Evolutionary conservation across 2,797 vertebrate genomes (phyloP).

Genomic region (Sebastes itinus): DNA sequence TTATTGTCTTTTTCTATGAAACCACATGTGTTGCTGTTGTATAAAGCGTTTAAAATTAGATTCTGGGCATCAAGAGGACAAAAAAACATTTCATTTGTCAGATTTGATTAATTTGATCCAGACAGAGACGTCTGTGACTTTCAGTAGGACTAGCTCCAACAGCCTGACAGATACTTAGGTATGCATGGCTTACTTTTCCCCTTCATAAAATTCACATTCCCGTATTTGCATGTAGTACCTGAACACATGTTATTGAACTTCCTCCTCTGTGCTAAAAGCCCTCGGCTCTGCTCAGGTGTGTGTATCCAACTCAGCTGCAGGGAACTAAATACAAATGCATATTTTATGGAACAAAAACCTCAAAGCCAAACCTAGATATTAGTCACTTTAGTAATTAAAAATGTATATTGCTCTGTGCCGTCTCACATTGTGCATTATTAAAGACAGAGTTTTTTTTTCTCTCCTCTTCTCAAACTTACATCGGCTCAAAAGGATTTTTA

Average conservation of each 20-base stretch:
- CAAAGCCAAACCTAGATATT: slow-evolving; percentile 99
- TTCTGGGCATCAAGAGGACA: background rate
- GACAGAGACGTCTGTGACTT: background rate
- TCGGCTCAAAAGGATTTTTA: slow-evolving; percentile 97
- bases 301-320: slow-evolving; percentile 86
- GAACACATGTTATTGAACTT: slow-evolving; percentile 82
- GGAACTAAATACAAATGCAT: slow-evolving; percentile 91
- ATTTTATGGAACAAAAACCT: slow-evolving; percentile 99
- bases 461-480: slow-evolving; percentile 89
- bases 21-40: background rate
- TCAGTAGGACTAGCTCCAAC: slow-evolving; percentile 1
- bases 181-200: slow-evolving; percentile 47
- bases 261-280: slow-evolving; percentile 80
- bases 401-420: slow-evolving; percentile 97
- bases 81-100: background rate
- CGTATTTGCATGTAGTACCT: slow-evolving; percentile 83
- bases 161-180: slow-evolving; percentile 35
- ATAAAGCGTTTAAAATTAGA: background rate
- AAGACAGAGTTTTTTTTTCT: slow-evolving; percentile 84
- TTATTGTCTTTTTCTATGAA: background rate
- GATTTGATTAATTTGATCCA: background rate
- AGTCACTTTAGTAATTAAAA: slow-evolving; percentile 99
- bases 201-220: slow-evolving; percentile 42
- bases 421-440: slow-evolving; percentile 97
- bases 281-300: slow-evolving; percentile 91